A percentile compares a stretch with the other conserved stretches of the same genome.
Conservation (phyloP, 2,888 invertebrate genomes). For the Cataglyphis altisquamis region DNA sequence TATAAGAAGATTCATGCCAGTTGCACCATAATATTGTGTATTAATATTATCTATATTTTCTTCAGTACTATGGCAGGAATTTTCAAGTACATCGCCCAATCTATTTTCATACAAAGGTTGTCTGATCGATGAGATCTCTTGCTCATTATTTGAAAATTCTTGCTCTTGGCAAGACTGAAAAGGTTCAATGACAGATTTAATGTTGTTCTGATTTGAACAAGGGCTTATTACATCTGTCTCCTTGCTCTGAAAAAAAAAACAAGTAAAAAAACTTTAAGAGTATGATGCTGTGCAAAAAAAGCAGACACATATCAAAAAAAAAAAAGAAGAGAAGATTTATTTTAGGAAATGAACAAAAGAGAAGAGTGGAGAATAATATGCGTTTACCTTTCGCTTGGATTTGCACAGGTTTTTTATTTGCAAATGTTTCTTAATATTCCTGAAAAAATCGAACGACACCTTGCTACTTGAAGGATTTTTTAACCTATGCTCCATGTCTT, state of each 20-base stretch:
- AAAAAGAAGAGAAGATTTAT: not conserved
- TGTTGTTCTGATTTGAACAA: slow-evolving; percentile 24
- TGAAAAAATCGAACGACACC: slow-evolving; percentile 72
- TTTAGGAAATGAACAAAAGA: not conserved
- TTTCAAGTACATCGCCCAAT: slow-evolving; percentile 14
- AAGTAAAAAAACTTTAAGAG: not conserved
- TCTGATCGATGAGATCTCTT: not conserved
- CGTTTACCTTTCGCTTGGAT: slow-evolving; percentile 75
- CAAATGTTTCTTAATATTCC: slow-evolving; percentile 76
- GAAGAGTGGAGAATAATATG: not conserved
- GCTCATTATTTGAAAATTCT: slow-evolving; percentile 1
- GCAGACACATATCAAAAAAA: too few relatives aligned
- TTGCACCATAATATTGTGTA: not conserved
- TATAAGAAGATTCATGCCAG: not conserved
- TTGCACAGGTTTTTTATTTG: slow-evolving; percentile 72
- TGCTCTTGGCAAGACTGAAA: not conserved
- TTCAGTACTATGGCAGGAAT: not conserved
- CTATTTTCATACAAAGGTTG: not conserved
- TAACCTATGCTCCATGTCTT: slow-evolving; percentile 53
- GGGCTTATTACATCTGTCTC: slow-evolving; percentile 42
- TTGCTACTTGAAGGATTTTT: slow-evolving; percentile 61
- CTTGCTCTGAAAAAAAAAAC: slow-evolving; percentile 55
- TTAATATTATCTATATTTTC: not conserved
- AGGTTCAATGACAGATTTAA: not conserved
- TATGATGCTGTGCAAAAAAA: not conserved